Percentiles rank a stretch among this genome's conserved stretches.
Evolutionary conservation across 2,797 vertebrate genomes (phyloP).

Genomic region (Ara ararauna): DNA sequence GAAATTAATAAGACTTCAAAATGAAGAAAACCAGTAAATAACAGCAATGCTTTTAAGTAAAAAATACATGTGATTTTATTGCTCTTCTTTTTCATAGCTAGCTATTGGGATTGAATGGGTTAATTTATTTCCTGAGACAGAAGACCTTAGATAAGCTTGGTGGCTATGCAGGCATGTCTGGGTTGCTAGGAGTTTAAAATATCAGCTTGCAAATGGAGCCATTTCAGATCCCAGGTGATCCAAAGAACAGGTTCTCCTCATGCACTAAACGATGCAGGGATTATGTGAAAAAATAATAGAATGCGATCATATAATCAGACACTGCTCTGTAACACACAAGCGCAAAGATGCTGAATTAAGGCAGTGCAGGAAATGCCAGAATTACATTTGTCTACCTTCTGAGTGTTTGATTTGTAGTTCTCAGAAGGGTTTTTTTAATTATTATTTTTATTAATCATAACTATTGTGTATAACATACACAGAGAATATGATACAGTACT

Average conservation of each 20-base stretch:
- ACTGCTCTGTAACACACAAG: background rate
- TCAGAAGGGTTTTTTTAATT: background rate
- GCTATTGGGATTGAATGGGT: background rate
- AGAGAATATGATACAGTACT: background rate
- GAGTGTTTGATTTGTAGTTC: background rate
- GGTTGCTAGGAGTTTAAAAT: constrained; percentile 63
- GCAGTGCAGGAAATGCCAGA: background rate
- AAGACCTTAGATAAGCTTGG: constrained; percentile 51
- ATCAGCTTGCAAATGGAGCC: constrained; percentile 60
- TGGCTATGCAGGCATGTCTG: constrained; percentile 54
- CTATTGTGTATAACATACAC: background rate
- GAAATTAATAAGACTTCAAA: background rate
- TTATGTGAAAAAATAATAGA: background rate
- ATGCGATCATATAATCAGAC: background rate
- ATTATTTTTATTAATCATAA: background rate
- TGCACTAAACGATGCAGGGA: constrained; percentile 23
- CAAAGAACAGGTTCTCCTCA: constrained; percentile 42
- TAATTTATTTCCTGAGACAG: constrained; percentile 51
- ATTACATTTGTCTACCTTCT: background rate
- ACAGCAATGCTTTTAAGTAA: background rate
- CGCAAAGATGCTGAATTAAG: background rate
- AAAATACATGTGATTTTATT: background rate
- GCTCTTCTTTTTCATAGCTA: background rate
- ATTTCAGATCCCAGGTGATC: constrained; percentile 68
- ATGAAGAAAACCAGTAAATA: background rate